Percentiles rank a stretch among this genome's conserved stretches.
These are phyloP conservation scores for Chloroclysta siterata DNA, from an alignment of 2,888 invertebrate genomes.

Conservation along the genomic window DNA sequence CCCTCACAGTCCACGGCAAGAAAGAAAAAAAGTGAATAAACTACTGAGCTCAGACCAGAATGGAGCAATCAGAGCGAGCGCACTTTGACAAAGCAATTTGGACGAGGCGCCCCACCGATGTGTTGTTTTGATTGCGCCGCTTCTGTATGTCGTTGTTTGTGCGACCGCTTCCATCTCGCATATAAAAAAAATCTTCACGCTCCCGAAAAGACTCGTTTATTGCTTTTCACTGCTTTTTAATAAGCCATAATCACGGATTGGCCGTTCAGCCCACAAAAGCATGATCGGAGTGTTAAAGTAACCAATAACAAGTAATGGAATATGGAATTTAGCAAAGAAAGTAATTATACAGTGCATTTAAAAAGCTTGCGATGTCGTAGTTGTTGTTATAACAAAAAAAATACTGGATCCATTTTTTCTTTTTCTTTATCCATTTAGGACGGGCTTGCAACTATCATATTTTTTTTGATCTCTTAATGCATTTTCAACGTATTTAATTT, in stretches of 20 bases:
- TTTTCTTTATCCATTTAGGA: too few species aligned
- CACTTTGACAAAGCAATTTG: constrained; percentile 82
- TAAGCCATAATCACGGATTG: constrained; percentile 46
- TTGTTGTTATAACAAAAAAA: too few species aligned
- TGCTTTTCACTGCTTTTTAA: constrained; percentile 55
- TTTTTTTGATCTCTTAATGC: too few species aligned
- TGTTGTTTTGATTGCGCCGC: constrained; percentile 81
- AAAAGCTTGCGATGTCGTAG: too few species aligned
- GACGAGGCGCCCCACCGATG: constrained; percentile 71
- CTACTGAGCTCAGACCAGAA: constrained; percentile 67
- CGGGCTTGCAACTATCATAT: too few species aligned
- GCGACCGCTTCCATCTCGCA: constrained; percentile 62
- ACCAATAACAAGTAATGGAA: background rate
- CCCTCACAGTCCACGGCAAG: constrained; percentile 51
- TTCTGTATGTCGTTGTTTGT: constrained; percentile 72
- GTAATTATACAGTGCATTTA: background rate
- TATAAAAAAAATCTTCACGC: constrained; percentile 69
- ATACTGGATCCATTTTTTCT: too few species aligned
- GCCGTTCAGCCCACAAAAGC: background rate
- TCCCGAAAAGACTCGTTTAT: constrained; percentile 59
- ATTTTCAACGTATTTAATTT: background rate
- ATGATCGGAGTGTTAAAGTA: background rate
- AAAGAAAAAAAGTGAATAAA: constrained; percentile 59
- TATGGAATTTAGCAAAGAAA: background rate
- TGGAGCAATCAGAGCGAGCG: constrained; percentile 80